These are phyloP conservation scores for Drepana arcuata DNA, from an alignment of 1,140 invertebrate genomes.

Conservation along the genomic window DNA sequence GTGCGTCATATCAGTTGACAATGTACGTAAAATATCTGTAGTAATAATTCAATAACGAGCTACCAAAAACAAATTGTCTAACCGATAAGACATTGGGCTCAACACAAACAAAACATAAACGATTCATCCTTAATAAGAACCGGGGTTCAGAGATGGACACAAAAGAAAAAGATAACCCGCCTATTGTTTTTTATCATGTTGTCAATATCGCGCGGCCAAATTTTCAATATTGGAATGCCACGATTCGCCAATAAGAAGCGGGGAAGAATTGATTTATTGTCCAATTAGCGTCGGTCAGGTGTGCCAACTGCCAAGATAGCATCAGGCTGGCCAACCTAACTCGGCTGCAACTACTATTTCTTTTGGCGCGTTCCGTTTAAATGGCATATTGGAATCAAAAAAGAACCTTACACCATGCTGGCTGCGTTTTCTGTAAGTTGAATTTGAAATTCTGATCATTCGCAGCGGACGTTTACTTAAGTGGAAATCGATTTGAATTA, in stretches of 20 bases:
- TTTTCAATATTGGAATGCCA: slow-evolving; percentile 72
- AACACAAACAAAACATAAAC: slow-evolving; percentile 53
- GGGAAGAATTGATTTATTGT: slow-evolving; percentile 72
- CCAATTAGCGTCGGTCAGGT: slow-evolving; percentile 72
- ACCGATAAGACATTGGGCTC: slow-evolving; percentile 53
- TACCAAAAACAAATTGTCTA: slow-evolving; percentile 66
- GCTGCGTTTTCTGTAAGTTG: slow-evolving; percentile 48
- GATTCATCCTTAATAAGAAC: slow-evolving; percentile 60
- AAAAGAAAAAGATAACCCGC: slow-evolving; percentile 68
- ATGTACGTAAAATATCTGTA: slow-evolving; percentile 33
- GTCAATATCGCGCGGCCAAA: slow-evolving; percentile 71
- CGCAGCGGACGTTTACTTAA: slow-evolving; percentile 47
- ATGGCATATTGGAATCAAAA: slow-evolving; percentile 68
- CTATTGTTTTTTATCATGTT: slow-evolving; percentile 70
- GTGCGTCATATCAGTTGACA: slow-evolving; percentile 8
- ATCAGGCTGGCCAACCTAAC: slow-evolving; percentile 67
- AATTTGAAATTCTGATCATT: slow-evolving; percentile 69
- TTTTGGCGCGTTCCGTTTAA: slow-evolving; percentile 65
- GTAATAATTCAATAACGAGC: slow-evolving; percentile 64
- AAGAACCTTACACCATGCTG: slow-evolving; percentile 64
- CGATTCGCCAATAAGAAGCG: slow-evolving; percentile 71
- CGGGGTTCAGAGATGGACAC: slow-evolving; percentile 62
- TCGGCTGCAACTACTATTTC: slow-evolving; percentile 59
- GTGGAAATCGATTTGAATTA: slow-evolving; percentile 69
- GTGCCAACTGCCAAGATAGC: slow-evolving; percentile 72